These are phyloP conservation scores for Lepidurus arcticus DNA, from an alignment of 1,140 invertebrate genomes.

Conservation along the genomic window DNA sequence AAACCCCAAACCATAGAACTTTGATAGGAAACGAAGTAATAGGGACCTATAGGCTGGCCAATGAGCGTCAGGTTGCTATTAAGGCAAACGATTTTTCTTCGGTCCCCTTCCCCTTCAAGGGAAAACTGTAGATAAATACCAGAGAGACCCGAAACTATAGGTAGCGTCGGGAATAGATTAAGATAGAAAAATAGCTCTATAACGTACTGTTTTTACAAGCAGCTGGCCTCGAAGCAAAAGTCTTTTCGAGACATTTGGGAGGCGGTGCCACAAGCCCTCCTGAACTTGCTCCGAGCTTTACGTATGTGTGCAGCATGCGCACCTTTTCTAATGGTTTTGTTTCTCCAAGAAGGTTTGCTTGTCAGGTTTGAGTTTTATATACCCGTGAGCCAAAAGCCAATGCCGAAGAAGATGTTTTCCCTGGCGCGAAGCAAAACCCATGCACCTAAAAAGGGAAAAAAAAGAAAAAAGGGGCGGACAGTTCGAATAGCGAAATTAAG, in stretches of 20 bases:
- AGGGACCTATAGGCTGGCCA: background rate
- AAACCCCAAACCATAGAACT: background rate
- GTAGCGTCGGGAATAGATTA: constrained; percentile 18
- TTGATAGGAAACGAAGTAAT: background rate
- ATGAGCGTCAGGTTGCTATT: background rate
- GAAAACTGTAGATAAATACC: background rate
- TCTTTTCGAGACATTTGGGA: no score
- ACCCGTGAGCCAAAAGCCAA: background rate
- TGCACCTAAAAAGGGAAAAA: background rate
- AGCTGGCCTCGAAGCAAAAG: background rate
- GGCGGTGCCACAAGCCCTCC: background rate
- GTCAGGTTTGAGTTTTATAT: background rate
- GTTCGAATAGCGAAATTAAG: background rate
- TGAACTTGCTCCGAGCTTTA: background rate
- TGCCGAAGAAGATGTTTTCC: constrained; percentile 13
- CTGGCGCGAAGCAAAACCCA: background rate
- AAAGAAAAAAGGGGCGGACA: background rate
- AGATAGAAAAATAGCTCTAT: background rate
- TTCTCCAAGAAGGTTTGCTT: background rate
- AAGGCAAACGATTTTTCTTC: constrained; percentile 13
- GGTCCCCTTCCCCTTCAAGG: no score
- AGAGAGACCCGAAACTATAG: background rate
- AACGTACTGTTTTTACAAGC: background rate
- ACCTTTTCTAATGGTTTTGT: background rate
- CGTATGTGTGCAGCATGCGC: background rate